Evolutionary conservation across 2,113 vertebrate genomes (phyloP).

Genomic region (Motacilla alba): DNA sequence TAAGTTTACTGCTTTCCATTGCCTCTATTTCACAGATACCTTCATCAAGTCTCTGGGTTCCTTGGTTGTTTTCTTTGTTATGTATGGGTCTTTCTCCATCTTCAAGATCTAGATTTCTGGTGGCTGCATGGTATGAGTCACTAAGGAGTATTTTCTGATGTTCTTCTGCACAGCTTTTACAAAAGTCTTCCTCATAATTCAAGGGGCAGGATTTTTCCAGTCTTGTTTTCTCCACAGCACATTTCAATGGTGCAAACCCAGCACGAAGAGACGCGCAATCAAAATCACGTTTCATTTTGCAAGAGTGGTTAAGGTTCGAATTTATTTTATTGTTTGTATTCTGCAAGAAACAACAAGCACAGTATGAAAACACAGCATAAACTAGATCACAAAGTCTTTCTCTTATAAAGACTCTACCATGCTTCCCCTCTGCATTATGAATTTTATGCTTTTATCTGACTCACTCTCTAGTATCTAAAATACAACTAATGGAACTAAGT

Average conservation of each 20-base stretch:
- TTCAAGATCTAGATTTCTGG: constrained; percentile 17
- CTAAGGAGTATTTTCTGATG: constrained; percentile 13
- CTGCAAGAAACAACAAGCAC: constrained; percentile 37
- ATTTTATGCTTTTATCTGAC: neutral
- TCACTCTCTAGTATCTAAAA: neutral
- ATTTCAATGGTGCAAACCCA: constrained; percentile 42
- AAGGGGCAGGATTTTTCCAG: constrained; percentile 30
- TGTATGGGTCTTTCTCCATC: constrained; percentile 54
- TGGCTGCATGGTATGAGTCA: constrained; percentile 3
- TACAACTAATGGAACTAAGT: neutral
- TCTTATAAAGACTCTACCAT: neutral
- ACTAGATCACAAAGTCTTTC: neutral
- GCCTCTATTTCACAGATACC: constrained; percentile 44
- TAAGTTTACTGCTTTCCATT: constrained; percentile 38
- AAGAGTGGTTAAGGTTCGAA: neutral
- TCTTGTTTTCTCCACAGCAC: constrained; percentile 16
- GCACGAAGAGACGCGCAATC: neutral
- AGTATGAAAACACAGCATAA: neutral
- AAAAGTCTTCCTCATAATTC: constrained; percentile 29
- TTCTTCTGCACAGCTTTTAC: constrained; percentile 56
- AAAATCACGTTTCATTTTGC: constrained; percentile 72
- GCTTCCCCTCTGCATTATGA: neutral
- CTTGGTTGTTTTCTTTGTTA: constrained; percentile 76
- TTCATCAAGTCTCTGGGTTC: constrained; percentile 4
- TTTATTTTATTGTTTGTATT: constrained; percentile 19